phyloP scores from a whole-genome alignment of 2,113 vertebrate genomes.

The Silurus asotus region DNA sequence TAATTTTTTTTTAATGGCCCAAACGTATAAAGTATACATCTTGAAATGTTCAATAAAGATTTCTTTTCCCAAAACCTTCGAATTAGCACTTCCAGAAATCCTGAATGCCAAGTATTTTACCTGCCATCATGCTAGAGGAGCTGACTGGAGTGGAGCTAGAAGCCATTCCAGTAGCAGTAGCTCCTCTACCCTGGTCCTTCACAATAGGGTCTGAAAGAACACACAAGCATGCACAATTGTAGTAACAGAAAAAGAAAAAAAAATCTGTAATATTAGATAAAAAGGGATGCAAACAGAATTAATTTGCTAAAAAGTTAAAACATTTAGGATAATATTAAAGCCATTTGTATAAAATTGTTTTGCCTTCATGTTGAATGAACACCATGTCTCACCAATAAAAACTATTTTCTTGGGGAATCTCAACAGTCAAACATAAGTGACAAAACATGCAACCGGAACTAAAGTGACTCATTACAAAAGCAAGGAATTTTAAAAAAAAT shows the following conservation, averaged over 20 bases:
- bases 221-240: not conserved
- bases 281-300: not conserved
- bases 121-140: constrained; percentile 84
- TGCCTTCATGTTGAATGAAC: not conserved
- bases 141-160: constrained; percentile 79
- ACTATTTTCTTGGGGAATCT: not conserved
- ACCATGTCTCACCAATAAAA: not conserved
- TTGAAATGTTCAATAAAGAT: not conserved
- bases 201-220: constrained; percentile 74
- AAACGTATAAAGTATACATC: not conserved
- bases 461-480: not conserved
- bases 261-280: not conserved
- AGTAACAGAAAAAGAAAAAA: not conserved
- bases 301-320: not conserved
- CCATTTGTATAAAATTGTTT: not conserved
- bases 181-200: constrained; percentile 80
- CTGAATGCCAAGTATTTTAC: constrained; percentile 55
- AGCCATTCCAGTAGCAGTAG: constrained; percentile 72
- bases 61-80: not conserved
- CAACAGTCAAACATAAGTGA: not conserved
- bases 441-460: not conserved
- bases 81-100: not conserved
- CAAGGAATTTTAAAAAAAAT: not conserved
- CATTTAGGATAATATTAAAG: not conserved
- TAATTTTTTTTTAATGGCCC: not conserved